These are phyloP conservation scores for Leptopilina drosophilae DNA, from an alignment of 2,888 invertebrate species.

Conservation along the genomic window DNA sequence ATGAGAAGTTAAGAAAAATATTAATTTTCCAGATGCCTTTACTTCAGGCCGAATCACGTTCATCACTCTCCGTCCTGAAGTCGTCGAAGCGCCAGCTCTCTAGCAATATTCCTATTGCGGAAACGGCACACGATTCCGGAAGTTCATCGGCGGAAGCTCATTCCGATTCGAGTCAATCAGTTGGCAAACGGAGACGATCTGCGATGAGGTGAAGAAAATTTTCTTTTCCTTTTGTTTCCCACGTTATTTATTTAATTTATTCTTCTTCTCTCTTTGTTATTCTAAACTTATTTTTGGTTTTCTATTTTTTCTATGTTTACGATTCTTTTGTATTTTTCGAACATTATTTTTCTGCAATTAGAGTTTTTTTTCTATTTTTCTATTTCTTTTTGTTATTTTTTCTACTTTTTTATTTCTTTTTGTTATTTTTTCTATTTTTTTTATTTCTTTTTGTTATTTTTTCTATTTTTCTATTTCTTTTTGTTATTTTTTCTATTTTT, in stretches of 20 bases:
- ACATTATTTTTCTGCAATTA: too few species aligned
- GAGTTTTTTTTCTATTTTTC: too few species aligned
- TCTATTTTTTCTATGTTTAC: too few species aligned
- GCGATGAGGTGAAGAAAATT: slow-evolving; percentile 63
- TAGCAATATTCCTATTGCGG: slow-evolving; percentile 77
- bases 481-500: too few species aligned
- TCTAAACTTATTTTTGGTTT: not conserved
- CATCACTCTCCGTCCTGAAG: slow-evolving; percentile 78
- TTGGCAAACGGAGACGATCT: slow-evolving; percentile 72
- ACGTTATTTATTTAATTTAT: not conserved
- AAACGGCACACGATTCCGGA: slow-evolving; percentile 77
- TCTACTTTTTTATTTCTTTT: too few species aligned
- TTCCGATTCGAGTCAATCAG: slow-evolving; percentile 78
- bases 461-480: too few species aligned
- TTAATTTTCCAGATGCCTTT: slow-evolving; percentile 73
- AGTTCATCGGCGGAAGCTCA: slow-evolving; percentile 77
- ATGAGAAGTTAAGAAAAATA: too few species aligned
- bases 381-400: too few species aligned
- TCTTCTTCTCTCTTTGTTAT: not conserved
- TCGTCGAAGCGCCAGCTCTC: slow-evolving; percentile 78
- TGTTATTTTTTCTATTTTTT: too few species aligned
- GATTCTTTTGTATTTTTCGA: too few species aligned
- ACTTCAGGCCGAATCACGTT: slow-evolving; percentile 78
- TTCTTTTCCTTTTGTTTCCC: not conserved
- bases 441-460: too few species aligned